phyloP scores from a whole-genome alignment of 92 coral and sea anemone genomes.

The Diadumene lineata region DNA sequence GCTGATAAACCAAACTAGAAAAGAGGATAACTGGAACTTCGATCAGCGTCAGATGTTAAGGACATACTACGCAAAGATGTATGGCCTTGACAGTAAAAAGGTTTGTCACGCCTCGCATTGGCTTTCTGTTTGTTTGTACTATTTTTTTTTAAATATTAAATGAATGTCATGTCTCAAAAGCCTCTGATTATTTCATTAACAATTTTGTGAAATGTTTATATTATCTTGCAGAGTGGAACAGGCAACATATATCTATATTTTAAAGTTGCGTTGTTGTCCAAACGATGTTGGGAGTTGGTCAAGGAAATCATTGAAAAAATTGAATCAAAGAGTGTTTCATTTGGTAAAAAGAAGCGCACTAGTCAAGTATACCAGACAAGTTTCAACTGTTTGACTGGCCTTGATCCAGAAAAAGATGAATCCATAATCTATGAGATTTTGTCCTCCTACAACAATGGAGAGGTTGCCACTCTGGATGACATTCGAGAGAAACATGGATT shows the following conservation, averaged over 20 bases:
- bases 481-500: conserved; percentile 3
- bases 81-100: conserved; percentile 12
- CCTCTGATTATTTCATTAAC: too few relatives aligned
- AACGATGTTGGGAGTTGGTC: conserved; percentile 14
- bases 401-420: conserved; percentile 8
- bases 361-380: background rate
- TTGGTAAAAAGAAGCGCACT: background rate
- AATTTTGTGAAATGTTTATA: background rate
- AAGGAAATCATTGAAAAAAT: background rate
- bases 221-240: conserved; percentile 8
- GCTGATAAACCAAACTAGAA: conserved; percentile 27
- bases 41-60: conserved; percentile 15
- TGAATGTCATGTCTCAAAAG: too few relatives aligned
- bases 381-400: conserved; percentile 6
- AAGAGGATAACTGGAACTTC: conserved; percentile 6
- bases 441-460: background rate
- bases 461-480: background rate
- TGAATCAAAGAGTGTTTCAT: background rate
- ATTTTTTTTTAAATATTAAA: too few relatives aligned
- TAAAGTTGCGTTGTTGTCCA: conserved; percentile 7
- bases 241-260: conserved; percentile 16
- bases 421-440: background rate
- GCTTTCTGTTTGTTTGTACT: too few relatives aligned
- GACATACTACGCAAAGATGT: background rate
- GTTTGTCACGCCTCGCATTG: background rate